These are phyloP conservation scores for Trichogramma evanescens DNA, from an alignment of 2,888 invertebrate species.

Conservation along the genomic window DNA sequence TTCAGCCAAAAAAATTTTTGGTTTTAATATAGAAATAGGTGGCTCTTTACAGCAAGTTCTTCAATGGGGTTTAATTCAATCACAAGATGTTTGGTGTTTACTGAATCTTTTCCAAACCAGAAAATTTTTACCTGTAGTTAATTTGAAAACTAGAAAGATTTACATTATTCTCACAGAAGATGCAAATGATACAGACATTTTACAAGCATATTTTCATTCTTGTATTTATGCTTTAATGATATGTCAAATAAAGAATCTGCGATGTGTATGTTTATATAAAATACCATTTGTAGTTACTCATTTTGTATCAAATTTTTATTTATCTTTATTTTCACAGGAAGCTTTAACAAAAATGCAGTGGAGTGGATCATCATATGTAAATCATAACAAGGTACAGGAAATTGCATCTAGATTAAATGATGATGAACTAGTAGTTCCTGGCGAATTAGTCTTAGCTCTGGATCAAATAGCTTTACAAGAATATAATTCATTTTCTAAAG, in stretches of 20 bases:
- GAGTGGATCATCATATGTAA: slow-evolving; percentile 27
- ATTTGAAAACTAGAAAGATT: slow-evolving; percentile 49
- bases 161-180: slow-evolving; percentile 54
- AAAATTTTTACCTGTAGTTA: slow-evolving; percentile 54
- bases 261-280: background rate
- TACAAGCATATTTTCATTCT: slow-evolving; percentile 66
- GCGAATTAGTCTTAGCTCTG: slow-evolving; percentile 28
- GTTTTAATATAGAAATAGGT: slow-evolving; percentile 58
- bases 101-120: slow-evolving; percentile 48
- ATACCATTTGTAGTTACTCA: background rate
- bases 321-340: slow-evolving; percentile 8
- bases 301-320: background rate
- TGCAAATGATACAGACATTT: slow-evolving; percentile 52
- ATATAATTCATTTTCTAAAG: slow-evolving; percentile 32
- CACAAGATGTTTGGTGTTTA: slow-evolving; percentile 45
- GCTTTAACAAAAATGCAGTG: slow-evolving; percentile 25
- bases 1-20: slow-evolving; percentile 56
- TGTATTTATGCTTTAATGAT: slow-evolving; percentile 49
- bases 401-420: slow-evolving; percentile 16
- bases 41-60: slow-evolving; percentile 49
- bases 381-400: slow-evolving; percentile 26
- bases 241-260: background rate
- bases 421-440: slow-evolving; percentile 22
- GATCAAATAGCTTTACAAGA: slow-evolving; percentile 33
- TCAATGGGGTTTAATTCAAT: slow-evolving; percentile 25